These are phyloP conservation scores for Phalacrocorax pelagicus DNA, from an alignment of 2,113 vertebrate genomes.

Conservation along the genomic window DNA sequence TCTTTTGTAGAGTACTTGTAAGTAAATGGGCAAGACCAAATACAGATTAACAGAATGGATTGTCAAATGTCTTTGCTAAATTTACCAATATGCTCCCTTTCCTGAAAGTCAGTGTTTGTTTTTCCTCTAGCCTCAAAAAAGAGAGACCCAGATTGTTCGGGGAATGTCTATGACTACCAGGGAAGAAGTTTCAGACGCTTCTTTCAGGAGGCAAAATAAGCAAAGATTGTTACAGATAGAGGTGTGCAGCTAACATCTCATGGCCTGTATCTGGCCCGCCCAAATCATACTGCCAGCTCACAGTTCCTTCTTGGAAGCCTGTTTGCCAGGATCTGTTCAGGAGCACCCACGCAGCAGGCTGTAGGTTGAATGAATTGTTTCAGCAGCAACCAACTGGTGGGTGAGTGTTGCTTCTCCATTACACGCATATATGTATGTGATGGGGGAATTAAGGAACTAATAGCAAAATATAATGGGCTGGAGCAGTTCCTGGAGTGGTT, in stretches of 20 bases:
- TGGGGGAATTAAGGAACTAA: neutral
- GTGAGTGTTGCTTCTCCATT: neutral
- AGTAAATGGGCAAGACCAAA: neutral
- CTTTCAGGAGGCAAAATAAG: neutral
- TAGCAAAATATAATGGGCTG: neutral
- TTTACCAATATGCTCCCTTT: neutral
- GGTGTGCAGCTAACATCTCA: neutral
- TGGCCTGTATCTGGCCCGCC: neutral
- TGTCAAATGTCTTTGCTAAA: neutral
- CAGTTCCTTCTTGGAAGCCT: neutral
- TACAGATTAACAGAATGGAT: neutral
- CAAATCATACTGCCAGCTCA: neutral
- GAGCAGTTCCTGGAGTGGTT: neutral
- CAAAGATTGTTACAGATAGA: neutral
- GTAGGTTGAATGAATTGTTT: neutral
- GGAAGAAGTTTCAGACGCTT: neutral
- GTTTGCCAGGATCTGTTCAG: neutral
- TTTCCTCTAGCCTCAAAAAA: neutral
- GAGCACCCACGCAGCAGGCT: neutral
- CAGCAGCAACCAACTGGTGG: neutral
- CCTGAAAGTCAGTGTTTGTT: neutral
- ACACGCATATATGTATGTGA: rapidly evolving
- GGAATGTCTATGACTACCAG: neutral
- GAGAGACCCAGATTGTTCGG: neutral
- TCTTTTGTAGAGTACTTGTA: neutral